phyloP scores from a whole-genome alignment of 1,140 invertebrate genomes.

The Drosophila nannoptera region DNA sequence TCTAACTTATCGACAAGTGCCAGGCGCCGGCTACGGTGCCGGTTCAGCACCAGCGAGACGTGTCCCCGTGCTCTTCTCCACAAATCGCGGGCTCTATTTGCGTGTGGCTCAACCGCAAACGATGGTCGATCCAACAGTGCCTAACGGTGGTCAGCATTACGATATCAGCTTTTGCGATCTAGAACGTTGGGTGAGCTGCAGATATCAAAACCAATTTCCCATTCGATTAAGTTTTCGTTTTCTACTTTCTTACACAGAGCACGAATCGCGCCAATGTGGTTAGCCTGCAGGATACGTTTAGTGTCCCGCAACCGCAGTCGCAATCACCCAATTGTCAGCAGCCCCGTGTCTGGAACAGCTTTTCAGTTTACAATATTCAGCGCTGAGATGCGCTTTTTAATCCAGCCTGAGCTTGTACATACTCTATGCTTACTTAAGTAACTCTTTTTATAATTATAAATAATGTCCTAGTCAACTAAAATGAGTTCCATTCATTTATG shows the following conservation, averaged over 20 bases:
- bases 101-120: constrained; percentile 41
- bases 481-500: constrained; percentile 30
- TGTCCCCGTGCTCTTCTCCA: constrained; percentile 68
- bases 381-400: constrained; percentile 42
- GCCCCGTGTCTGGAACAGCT: constrained; percentile 40
- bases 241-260: constrained; percentile 38
- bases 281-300: constrained; percentile 65
- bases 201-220: not conserved
- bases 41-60: constrained; percentile 61
- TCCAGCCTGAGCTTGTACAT: constrained; percentile 35
- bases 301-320: constrained; percentile 37
- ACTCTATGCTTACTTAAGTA: constrained; percentile 19
- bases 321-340: constrained; percentile 21
- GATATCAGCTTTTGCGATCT: constrained; percentile 71
- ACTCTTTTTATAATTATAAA: constrained; percentile 25
- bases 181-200: constrained; percentile 68
- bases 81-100: constrained; percentile 67
- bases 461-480: constrained; percentile 23
- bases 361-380: constrained; percentile 47
- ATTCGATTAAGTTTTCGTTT: not conserved
- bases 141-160: constrained; percentile 34
- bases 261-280: constrained; percentile 74
- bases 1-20: constrained; percentile 55
- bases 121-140: constrained; percentile 23
- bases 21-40: constrained; percentile 39